Evolutionary conservation across 2,888 invertebrate species (phyloP), one percentile per base, ranked within the genome.

Genomic region (Carpatolechia fugitivella): DNA sequence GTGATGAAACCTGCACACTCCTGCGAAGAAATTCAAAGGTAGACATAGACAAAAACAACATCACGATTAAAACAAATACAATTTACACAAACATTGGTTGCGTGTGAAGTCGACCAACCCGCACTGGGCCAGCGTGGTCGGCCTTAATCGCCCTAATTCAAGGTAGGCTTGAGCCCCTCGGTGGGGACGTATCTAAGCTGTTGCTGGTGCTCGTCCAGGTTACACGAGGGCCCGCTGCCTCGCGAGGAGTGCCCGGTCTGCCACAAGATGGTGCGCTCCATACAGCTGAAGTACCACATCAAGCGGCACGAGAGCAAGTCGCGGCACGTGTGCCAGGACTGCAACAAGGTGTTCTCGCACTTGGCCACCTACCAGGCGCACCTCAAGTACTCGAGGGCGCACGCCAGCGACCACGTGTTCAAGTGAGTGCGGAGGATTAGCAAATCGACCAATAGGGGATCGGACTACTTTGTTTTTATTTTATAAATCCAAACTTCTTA

Each of bases 241-340:
- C 63, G 86, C 0, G 75, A 77, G 0, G 81, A 86, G 33, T 89
- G 89, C 11, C 82, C 80, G 0, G 65, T 89, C 1, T 89, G 89
- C 59, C 77, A 82, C 72, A 89, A 89, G 58, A 73, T 84, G 80
- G 89, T 89, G 1, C 77, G 89, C 0, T 64, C 70, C 0, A 81
- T 85, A 0, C 89, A 89, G 14, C 60, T 89, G 0, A 89, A 89
- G 61, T 89, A 89, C 59, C 89, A 88, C 75, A 72, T 89, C 1
- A 78, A 78, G 30, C 30, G 89, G 0, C 88, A 89, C 52, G 64
- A 87, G 67, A 82, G 70, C 61, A 82, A 79, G 41, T 68, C 66
- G 0, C 60, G 78, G 0, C 85, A 76, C 62, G 81, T 82, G 51
- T 89, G 89, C n/a, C 48, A 51, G 0, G 85, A 86, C 2, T 89